Percentiles rank a stretch among this genome's conserved stretches.
These are phyloP conservation scores for Echiichthys vipera DNA, from an alignment of 2,797 vertebrate species.

Conservation along the genomic window DNA sequence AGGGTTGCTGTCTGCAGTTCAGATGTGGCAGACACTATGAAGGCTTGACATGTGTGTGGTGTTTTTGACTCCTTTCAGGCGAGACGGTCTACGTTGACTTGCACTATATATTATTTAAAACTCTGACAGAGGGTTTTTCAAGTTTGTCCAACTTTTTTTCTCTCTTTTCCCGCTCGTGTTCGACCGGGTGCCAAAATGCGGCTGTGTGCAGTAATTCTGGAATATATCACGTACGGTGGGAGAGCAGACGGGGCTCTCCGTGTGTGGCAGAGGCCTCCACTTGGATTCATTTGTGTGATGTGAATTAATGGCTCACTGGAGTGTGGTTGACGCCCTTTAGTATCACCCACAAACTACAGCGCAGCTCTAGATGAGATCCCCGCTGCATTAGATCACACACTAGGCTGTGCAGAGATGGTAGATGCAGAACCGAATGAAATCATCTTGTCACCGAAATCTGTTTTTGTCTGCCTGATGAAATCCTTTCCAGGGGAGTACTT, in stretches of 20 bases:
- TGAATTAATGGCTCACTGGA: conserved; percentile 76
- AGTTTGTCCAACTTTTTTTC: conserved; percentile 70
- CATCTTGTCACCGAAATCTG: conserved; percentile 54
- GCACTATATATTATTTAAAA: conserved; percentile 77
- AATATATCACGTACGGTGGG: conserved; percentile 69
- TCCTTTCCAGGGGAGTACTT: conserved; percentile 30
- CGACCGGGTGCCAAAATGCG: conserved; percentile 69
- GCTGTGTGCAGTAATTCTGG: conserved; percentile 63
- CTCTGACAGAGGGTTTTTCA: conserved; percentile 76
- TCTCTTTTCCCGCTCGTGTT: conserved; percentile 45
- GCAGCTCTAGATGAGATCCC: conserved; percentile 55
- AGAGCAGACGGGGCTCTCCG: conserved; percentile 65
- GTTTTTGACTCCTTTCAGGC: conserved; percentile 82
- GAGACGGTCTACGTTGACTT: conserved; percentile 70
- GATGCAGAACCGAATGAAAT: conserved; percentile 45
- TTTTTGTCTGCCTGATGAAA: conserved; percentile 47
- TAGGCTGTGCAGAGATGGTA: conserved; percentile 35
- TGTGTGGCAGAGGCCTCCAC: conserved; percentile 75
- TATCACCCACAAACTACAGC: conserved; percentile 64
- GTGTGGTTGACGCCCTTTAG: conserved; percentile 74
- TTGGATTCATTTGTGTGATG: conserved; percentile 74
- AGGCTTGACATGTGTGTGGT: conserved; percentile 77
- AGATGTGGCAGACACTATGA: conserved; percentile 62
- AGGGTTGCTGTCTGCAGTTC: conserved; percentile 62
- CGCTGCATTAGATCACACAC: conserved; percentile 68